Percentiles rank a stretch among this genome's conserved stretches.
Conservation (phyloP, 2,113 vertebrate genomes). For the Oceanites oceanicus region DNA sequence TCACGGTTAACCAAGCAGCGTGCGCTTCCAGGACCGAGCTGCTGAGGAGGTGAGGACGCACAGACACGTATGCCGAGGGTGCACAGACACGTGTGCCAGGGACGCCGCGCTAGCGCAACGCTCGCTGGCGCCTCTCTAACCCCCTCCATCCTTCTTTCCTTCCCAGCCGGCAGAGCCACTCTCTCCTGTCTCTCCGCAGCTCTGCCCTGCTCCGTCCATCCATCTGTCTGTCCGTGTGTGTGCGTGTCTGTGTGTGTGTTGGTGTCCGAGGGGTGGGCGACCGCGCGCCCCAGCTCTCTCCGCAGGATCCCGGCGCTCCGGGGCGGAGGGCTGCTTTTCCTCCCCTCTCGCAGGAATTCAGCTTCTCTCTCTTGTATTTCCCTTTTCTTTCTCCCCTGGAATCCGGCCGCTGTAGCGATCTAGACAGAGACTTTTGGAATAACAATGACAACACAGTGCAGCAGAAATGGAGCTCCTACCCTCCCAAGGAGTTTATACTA, state of each 20-base stretch:
- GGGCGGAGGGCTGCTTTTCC: slow-evolving; percentile 4
- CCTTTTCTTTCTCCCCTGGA: slow-evolving; percentile 79
- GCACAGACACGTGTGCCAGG: rapidly evolving
- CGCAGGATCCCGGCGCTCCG: slow-evolving; percentile 33
- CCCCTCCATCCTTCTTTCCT: slow-evolving; percentile 34
- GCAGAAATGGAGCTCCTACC: slow-evolving; percentile 99
- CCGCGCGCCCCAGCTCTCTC: slow-evolving; percentile 1
- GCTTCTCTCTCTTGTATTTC: slow-evolving; percentile 78
- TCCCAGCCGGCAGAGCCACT: slow-evolving; percentile 49
- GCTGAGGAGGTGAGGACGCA: background rate
- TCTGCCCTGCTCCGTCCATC: background rate
- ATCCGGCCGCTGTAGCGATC: slow-evolving; percentile 88
- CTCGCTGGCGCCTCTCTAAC: background rate
- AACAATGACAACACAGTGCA: slow-evolving; percentile 99
- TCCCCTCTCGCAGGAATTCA: slow-evolving; percentile 69
- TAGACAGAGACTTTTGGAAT: slow-evolving; percentile 99
- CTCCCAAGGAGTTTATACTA: slow-evolving; percentile 99
- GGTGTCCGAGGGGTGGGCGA: background rate
- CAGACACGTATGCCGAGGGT: rapidly evolving
- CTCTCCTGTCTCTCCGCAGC: slow-evolving; percentile 45
- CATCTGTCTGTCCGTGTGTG: background rate
- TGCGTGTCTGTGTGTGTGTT: background rate
- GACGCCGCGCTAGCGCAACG: rapidly evolving
- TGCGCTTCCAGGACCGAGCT: background rate
- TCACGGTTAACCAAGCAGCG: background rate